Base-by-base conservation (phyloP, 1,140 invertebrate species). In the Heliconius nattereri region DNA sequence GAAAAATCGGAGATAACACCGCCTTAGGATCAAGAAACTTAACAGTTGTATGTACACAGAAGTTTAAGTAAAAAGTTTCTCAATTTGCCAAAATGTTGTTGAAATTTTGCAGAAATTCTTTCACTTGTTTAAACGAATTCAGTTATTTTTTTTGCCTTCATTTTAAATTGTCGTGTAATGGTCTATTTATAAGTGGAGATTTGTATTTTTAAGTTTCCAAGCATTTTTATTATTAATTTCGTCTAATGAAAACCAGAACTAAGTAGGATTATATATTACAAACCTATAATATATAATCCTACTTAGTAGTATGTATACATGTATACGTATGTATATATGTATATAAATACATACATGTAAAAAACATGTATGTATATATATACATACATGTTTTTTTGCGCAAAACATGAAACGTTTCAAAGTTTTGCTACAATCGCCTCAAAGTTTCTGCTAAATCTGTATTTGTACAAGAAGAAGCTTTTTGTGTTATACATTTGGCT, bases 11-110 rank as follows among this genome's bases (percentile, higher is more conserved):
- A 66, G 60, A 66, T 66, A 66, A 29, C 60, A 66, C 23, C 5
- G 60, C 26, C 60, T 66, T 7, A 66, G 60, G 60, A 66, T 16
- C 26, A 66, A 29, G 60, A 26, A 66, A 29, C 60, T 66, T 66
- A 13, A 60, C 54, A 60, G 26, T 26, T 29, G 60, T 66, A 66
- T 29, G 60, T 66, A 66, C 13, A 66, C 23, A 23, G 11, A 23
- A 66, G 13, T 29, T 66, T 26, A 66, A 66, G 60, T 29, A 29
- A 66, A 66, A 66, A 66, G 57, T 66, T 66, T 66, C 60, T 66
- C n/a, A 11, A 66, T 19, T 66, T 66, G 26, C 20, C n/a, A 26
- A 26, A 57, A 52, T 52, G 49, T 52, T 52, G 49, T 19, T 52
- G 49, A 52, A 66, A 66, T 66, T 66, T 66, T 66, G 60, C 26